phyloP scores from a whole-genome alignment of 2,113 vertebrate genomes.

The Phrynocephalus versicolor region DNA sequence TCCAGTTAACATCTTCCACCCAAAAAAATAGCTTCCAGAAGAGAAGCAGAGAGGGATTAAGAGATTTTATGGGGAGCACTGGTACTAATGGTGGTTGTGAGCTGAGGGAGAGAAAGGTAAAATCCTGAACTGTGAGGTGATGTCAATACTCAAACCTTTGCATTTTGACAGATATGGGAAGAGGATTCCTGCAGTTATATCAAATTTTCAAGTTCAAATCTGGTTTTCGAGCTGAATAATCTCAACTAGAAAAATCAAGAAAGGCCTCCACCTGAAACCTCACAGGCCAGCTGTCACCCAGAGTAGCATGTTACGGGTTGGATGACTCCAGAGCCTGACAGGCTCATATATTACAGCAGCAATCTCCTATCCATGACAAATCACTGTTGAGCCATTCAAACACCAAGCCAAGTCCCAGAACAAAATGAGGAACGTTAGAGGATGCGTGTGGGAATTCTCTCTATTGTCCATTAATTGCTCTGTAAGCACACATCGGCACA shows the following conservation, averaged over 20 bases:
- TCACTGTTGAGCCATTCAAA: constrained; percentile 1
- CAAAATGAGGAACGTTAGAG: background rate
- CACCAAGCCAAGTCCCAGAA: background rate
- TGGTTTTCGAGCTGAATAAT: background rate
- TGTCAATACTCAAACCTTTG: background rate
- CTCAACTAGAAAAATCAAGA: background rate
- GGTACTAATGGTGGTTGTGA: too few relatives aligned
- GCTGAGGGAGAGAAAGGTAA: background rate
- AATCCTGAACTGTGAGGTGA: background rate
- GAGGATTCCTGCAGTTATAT: background rate
- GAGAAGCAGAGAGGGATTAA: too few relatives aligned
- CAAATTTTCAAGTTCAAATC: background rate
- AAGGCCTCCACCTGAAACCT: background rate
- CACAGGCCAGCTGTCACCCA: background rate
- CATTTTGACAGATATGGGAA: background rate
- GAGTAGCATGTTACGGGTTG: background rate
- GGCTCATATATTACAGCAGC: background rate
- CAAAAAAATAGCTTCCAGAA: background rate
- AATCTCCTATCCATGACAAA: background rate
- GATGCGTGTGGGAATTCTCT: background rate
- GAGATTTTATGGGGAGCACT: background rate
- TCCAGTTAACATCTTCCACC: background rate
- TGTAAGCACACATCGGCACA: background rate
- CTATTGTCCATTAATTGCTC: constrained; percentile 1
- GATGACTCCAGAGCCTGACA: background rate